Evolutionary conservation across 2,888 invertebrate species (phyloP).

Genomic region (Myathropa florea): DNA sequence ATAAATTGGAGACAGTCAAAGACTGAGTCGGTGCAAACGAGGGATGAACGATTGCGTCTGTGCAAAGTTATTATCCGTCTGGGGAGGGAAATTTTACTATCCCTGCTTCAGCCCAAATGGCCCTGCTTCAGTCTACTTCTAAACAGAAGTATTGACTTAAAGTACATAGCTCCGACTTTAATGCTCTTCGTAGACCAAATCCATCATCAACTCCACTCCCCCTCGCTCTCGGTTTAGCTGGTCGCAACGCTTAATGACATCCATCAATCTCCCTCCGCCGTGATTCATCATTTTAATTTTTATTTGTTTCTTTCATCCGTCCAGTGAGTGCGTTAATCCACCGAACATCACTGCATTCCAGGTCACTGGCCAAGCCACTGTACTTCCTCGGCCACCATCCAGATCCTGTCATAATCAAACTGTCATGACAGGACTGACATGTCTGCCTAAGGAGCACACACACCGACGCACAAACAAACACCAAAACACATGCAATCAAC

Average conservation of each 20-base stretch:
- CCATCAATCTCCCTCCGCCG: constrained; percentile 21
- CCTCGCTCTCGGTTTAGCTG: too few species aligned
- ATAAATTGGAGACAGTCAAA: not conserved
- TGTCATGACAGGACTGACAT: constrained; percentile 2
- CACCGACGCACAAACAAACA: not conserved
- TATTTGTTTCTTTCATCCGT: constrained; percentile 32
- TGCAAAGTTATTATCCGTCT: too few species aligned
- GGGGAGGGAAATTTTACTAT: too few species aligned
- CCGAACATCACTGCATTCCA: constrained; percentile 48
- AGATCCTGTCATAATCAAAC: constrained; percentile 60
- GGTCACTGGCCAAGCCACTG: constrained; percentile 45
- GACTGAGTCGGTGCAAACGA: too few species aligned
- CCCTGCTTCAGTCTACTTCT: too few species aligned
- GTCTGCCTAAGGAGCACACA: not conserved
- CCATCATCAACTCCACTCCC: too few species aligned
- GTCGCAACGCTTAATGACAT: constrained; percentile 34
- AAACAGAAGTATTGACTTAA: too few species aligned
- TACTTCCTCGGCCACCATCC: not conserved
- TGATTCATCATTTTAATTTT: constrained; percentile 24
- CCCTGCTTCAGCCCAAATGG: too few species aligned
- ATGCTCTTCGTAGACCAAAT: too few species aligned
- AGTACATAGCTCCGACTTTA: constrained; percentile 43
- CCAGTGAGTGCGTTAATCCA: constrained; percentile 33
- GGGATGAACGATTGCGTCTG: too few species aligned
- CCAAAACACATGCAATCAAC: constrained; percentile 43